Evolutionary conservation across 2,113 vertebrate species (phyloP), one percentile per base, ranked within the genome.

Genomic region (Sardina pilchardus): DNA sequence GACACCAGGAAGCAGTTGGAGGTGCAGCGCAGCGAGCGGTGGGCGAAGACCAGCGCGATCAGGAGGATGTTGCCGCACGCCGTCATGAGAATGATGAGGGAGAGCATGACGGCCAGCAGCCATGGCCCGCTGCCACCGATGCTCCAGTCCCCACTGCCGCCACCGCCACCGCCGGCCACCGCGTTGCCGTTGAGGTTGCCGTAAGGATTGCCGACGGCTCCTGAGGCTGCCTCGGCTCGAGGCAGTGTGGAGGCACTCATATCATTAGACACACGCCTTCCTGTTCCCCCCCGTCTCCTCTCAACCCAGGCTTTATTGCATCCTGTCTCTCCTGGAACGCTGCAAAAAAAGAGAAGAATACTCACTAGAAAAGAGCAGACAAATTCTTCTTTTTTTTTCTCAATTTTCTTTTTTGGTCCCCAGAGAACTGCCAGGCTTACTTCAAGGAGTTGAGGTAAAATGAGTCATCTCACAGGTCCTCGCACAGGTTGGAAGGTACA

Each of bases 1-100:
- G 98, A 99, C 90, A 99, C 97, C 92, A 99, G 90, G 94, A 99
- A 99, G 87, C 96, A 97, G 94, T 99, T 99, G 85, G 98, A 99
- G 84, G 97, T 99, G 95, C 97, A 98, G 83, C 97, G 95, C 89
- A 99, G 92, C 17, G 97, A 96, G 50, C 96, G 97, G 91, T 99
- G 98, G 16, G 95, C 96, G 85, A 98, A 91, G 88, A 98, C 98
- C 91, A 99, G 90, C 0, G 94, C 94, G 67, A 99, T 98, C 85
- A 99, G 95, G 86, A 98, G 92, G 89, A 94, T 90, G 93, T 99
- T 99, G 63, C 97, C 97, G 0, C 91, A 94, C 0, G 95, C 84
- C 0, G 98, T 99, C 94, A 98, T 91, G 17, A 96, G 90, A 92
- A 99, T 97, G 93, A 99, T 97, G 89, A 96, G 92, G 7, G 95